A percentile compares a stretch with the other conserved stretches of the same genome.
These are phyloP conservation scores for Australoheros scitulus DNA, from an alignment of 2,113 vertebrate species.

Conservation along the genomic window DNA sequence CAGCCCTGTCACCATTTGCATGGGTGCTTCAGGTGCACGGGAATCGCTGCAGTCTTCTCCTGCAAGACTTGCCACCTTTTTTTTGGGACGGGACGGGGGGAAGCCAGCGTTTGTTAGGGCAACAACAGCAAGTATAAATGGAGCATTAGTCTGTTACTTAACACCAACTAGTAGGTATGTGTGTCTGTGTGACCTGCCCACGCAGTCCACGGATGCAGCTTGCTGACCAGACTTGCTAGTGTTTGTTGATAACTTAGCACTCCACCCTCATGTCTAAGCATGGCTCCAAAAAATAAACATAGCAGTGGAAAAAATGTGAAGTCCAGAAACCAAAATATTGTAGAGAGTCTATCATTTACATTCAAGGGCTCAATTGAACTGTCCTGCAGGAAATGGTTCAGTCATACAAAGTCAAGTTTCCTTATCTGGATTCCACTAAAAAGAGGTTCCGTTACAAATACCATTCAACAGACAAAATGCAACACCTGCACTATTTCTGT, in stretches of 20 bases:
- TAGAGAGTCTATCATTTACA: not conserved
- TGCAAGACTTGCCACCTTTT: too few species aligned
- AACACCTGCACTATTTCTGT: not conserved
- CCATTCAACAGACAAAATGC: not conserved
- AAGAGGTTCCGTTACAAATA: not conserved
- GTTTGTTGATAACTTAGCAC: too few species aligned
- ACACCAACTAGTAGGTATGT: not conserved
- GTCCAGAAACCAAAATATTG: not conserved
- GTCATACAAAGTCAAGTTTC: not conserved
- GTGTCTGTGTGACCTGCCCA: not conserved
- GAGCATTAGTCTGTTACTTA: not conserved
- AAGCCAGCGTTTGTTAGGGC: too few species aligned
- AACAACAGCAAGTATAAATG: not conserved
- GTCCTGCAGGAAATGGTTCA: not conserved
- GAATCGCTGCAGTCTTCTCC: too few species aligned
- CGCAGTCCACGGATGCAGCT: not conserved
- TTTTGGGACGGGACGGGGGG: too few species aligned
- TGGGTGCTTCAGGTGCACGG: not conserved
- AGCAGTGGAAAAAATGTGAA: not conserved
- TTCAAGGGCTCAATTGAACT: not conserved
- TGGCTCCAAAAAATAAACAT: not conserved
- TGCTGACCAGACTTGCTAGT: too few species aligned
- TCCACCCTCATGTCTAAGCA: too few species aligned
- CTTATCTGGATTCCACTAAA: not conserved
- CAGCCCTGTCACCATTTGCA: not conserved